phyloP scores from a whole-genome alignment of 2,113 vertebrate genomes.

The Psilopogon haemacephalus region DNA sequence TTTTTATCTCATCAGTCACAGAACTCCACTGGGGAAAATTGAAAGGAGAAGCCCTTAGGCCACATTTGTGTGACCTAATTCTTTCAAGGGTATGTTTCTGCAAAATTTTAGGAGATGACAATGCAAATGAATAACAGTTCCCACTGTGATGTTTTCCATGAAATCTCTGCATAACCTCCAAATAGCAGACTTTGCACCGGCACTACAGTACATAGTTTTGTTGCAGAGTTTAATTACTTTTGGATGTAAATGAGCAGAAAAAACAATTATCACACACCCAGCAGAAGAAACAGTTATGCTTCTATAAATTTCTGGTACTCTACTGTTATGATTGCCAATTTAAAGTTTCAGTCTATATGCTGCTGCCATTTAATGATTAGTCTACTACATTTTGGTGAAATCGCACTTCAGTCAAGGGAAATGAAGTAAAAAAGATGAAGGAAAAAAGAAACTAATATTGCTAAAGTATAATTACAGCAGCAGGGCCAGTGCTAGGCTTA shows the following conservation, averaged over 20 bases:
- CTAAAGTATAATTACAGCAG: constrained; percentile 33
- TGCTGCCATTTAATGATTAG: constrained; percentile 33
- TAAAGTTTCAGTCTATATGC: constrained; percentile 17
- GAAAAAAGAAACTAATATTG: background rate
- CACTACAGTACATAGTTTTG: background rate
- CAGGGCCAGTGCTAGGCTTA: background rate
- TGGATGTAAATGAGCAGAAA: constrained; percentile 28
- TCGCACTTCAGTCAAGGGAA: constrained; percentile 53
- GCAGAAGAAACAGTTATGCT: background rate
- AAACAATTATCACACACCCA: constrained; percentile 6
- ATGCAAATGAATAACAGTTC: background rate
- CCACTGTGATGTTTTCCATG: background rate
- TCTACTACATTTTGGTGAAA: constrained; percentile 20
- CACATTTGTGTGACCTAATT: constrained; percentile 51
- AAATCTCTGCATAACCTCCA: background rate
- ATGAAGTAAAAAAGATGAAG: constrained; percentile 45
- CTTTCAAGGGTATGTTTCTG: constrained; percentile 49
- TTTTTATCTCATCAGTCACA: constrained; percentile 21
- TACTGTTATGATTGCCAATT: background rate
- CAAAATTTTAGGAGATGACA: constrained; percentile 54
- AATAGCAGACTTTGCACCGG: background rate
- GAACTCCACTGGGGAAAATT: constrained; percentile 16
- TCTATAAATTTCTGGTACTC: constrained; percentile 35
- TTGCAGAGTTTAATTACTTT: constrained; percentile 18
- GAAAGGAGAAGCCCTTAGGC: constrained; percentile 33